Evolutionary conservation across 2,113 vertebrate genomes (phyloP), one percentile per base, ranked within the genome.

Genomic region (Girardinichthys multiradiatus): DNA sequence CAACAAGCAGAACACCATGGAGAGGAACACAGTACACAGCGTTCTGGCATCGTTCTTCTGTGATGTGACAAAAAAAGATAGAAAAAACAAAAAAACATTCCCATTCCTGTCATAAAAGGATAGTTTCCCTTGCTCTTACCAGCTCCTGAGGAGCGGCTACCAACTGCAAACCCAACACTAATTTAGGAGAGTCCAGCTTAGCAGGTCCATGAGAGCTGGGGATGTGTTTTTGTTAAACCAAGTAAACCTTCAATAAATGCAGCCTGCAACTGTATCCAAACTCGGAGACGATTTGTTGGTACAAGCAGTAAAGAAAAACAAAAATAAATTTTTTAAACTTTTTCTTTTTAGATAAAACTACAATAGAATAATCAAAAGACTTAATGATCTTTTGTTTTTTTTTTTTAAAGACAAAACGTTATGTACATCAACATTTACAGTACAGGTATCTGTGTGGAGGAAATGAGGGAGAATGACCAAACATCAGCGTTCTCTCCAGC

Each of bases 391-490:
- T 88, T 77, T 84, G 66, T 39, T 77, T 76, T 61, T 39, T 77
- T 75, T 80, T 90, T 92, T 89, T 91, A 86, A 92, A 91, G 88
- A 91, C 87, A 90, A 93, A 82, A 90, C 79, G 73, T 91, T 94
- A 94, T 94, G 90, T 93, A 95, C 93, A 94, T 89, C 66, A 89
- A 93, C 91, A 90, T 90, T 93, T 91, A 93, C 90, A 93, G 93
- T 93, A 94, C 91, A 94, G 72, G 72, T 71, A 85, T 82, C 77
- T 80, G 77, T 91, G 84, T 64, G 37, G 71, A 59, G 57, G 58
- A 62, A 64, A 33, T 37, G 74, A n/a, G 9, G 42, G 67, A 64
- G 82, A 79, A 39, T 57, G 58, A 51, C 42, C 24, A 70, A 69
- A 42, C 86, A 87, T 79, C 59, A 42, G 77, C 79, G 24, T 21